A percentile compares a stretch with the other conserved stretches of the same genome.
phyloP scores from a whole-genome alignment of 2,888 invertebrate genomes.

The Eretmocerus hayati region DNA sequence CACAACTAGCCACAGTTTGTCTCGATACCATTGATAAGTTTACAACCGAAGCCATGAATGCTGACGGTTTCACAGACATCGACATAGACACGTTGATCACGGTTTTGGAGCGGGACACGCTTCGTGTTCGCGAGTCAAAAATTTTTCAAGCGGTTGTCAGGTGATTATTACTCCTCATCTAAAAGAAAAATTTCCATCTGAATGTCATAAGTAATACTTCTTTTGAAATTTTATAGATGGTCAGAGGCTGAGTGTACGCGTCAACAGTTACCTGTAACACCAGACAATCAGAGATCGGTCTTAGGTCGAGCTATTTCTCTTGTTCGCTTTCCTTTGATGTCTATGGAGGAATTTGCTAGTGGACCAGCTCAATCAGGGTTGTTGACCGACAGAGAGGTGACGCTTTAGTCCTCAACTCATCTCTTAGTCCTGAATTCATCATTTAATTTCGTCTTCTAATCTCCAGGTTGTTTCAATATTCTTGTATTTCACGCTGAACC shows the following conservation, averaged over 20 bases:
- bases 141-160: slow-evolving; percentile 67
- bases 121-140: slow-evolving; percentile 70
- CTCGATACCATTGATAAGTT: slow-evolving; percentile 78
- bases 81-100: slow-evolving; percentile 71
- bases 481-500: slow-evolving; percentile 66
- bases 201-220: neutral
- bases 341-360: slow-evolving; percentile 76
- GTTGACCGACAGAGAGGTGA: slow-evolving; percentile 62
- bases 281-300: slow-evolving; percentile 63
- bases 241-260: slow-evolving; percentile 68
- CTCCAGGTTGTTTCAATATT: slow-evolving; percentile 60
- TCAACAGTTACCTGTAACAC: slow-evolving; percentile 57
- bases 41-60: slow-evolving; percentile 69
- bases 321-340: slow-evolving; percentile 77
- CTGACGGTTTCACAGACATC: slow-evolving; percentile 77
- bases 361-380: slow-evolving; percentile 70
- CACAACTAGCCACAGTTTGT: slow-evolving; percentile 71
- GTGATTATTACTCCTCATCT: slow-evolving; percentile 36
- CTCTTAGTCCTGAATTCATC: neutral
- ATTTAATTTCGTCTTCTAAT: neutral
- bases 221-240: slow-evolving; percentile 50
- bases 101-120: slow-evolving; percentile 70
- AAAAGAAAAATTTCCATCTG: neutral
- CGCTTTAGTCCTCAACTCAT: neutral
- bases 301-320: slow-evolving; percentile 65